Evolutionary conservation across 2,797 vertebrate species (phyloP), one percentile per base, ranked within the genome.

Genomic region (Gymnodraco acuticeps): DNA sequence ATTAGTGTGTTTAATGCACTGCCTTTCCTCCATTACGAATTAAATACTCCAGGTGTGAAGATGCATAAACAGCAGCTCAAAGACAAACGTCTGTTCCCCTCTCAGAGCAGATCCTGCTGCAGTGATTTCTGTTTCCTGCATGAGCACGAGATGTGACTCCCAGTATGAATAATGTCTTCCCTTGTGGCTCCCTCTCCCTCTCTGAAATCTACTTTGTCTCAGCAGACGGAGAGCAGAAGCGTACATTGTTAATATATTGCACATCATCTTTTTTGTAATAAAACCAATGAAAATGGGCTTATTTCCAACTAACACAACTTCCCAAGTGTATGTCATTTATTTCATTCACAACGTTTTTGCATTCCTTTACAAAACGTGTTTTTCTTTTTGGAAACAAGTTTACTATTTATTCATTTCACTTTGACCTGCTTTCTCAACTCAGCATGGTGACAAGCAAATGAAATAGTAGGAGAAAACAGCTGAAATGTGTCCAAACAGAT

Each of bases 101-200:
- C 64, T 70, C 81, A 78, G 71, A 77, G 84, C 65, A 59, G 74
- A 85, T 42, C 80, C 84, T 79, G 70, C 84, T 75, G 83, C 86
- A 88, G 79, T 81, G 74, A 77, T 86, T 75, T 88, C 77, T 70
- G n/a, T 85, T 79, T 85, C 65, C 75, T 85, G 76, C 67, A 71
- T 80, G 80, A 85, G 82, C 71, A 80, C 64, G 73, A 83, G 75
- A 87, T 82, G 78, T 82, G 78, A 75, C 64, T 87, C 60, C 65
- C 53, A 38, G 70, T 78, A 76, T 86, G 74, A 89, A 86, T 87
- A 81, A 87, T 86, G 70, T 78, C 77, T 48, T 81, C 86, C 68
- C 71, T 72, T 67, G 67, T 86, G 78, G 63, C 70, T 80, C 63
- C 65, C 67, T 84, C 78, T 87, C 31, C 13, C 73, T 86, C 48